These are phyloP conservation scores for Epirrhoe tristata DNA, from an alignment of 2,888 invertebrate species.

Conservation along the genomic window DNA sequence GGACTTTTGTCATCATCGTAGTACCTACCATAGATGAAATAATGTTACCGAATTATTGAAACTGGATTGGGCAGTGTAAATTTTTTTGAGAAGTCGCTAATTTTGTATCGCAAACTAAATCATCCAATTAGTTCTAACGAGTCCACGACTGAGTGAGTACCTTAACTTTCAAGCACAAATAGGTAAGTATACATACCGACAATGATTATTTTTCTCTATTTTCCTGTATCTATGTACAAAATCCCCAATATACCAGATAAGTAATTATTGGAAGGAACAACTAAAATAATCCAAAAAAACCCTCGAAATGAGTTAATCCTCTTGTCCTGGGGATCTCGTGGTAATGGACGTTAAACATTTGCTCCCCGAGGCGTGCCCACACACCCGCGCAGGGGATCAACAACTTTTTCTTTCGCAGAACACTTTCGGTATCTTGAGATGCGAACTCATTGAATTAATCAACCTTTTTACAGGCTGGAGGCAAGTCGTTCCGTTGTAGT, in stretches of 20 bases:
- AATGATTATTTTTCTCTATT: no score
- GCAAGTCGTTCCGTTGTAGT: neutral
- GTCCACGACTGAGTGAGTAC: no score
- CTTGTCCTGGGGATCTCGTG: conserved; percentile 65
- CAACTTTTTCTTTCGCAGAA: conserved; percentile 61
- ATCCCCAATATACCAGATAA: neutral
- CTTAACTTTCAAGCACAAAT: no score
- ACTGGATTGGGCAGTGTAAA: no score
- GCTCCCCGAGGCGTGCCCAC: conserved; percentile 67
- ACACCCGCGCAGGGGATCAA: conserved; percentile 62
- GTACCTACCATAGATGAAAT: no score
- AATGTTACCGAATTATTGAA: no score
- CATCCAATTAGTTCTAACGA: no score
- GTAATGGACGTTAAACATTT: conserved; percentile 78
- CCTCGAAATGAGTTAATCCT: conserved; percentile 56
- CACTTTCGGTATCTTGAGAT: conserved; percentile 39
- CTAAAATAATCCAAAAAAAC: conserved; percentile 31
- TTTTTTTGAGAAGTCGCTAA: no score
- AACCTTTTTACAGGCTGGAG: conserved; percentile 13
- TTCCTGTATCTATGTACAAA: neutral
- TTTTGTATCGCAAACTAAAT: no score
- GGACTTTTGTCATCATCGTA: no score
- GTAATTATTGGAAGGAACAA: conserved; percentile 21
- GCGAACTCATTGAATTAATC: conserved; percentile 36
- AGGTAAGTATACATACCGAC: no score